Percentiles rank a stretch among this genome's conserved stretches.
Evolutionary conservation across 2,113 vertebrate species (phyloP).

Genomic region (Neolamprologus toae): DNA sequence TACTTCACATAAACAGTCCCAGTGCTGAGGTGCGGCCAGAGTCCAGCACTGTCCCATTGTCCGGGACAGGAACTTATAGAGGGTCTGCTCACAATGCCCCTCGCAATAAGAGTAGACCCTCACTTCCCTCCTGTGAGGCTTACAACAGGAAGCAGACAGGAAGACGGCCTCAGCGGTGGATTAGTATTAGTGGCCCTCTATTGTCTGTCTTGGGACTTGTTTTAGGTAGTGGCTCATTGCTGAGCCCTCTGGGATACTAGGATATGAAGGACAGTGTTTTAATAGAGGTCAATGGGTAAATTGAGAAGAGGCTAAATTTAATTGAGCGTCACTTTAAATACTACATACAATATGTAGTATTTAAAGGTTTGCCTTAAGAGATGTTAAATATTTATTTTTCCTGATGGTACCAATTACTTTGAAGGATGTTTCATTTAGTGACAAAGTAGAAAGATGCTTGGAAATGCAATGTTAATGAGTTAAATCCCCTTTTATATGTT

Average conservation of each 20-base stretch:
- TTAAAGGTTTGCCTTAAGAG: neutral
- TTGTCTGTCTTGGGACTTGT: slow-evolving; percentile 63
- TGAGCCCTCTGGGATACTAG: neutral
- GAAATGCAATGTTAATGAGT: neutral
- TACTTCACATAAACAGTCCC: neutral
- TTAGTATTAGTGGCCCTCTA: slow-evolving; percentile 13
- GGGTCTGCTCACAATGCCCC: slow-evolving; percentile 54
- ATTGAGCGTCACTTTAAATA: neutral
- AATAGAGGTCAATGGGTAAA: neutral
- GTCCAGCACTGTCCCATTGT: slow-evolving; percentile 49
- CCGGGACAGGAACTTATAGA: slow-evolving; percentile 50
- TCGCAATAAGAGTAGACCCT: neutral
- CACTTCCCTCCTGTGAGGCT: slow-evolving; percentile 37
- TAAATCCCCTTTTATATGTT: neutral
- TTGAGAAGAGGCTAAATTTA: neutral
- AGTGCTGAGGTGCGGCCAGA: neutral
- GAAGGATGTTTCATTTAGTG: neutral
- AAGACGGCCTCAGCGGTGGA: neutral
- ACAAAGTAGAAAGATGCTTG: neutral
- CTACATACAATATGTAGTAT: neutral
- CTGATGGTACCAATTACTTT: neutral
- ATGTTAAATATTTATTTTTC: neutral
- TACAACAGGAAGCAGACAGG: slow-evolving; percentile 49
- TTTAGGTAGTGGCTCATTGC: slow-evolving; percentile 15
- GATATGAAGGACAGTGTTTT: neutral